Evolutionary conservation across 2,888 invertebrate genomes (phyloP).

Genomic region (Drosophila infuscata): DNA sequence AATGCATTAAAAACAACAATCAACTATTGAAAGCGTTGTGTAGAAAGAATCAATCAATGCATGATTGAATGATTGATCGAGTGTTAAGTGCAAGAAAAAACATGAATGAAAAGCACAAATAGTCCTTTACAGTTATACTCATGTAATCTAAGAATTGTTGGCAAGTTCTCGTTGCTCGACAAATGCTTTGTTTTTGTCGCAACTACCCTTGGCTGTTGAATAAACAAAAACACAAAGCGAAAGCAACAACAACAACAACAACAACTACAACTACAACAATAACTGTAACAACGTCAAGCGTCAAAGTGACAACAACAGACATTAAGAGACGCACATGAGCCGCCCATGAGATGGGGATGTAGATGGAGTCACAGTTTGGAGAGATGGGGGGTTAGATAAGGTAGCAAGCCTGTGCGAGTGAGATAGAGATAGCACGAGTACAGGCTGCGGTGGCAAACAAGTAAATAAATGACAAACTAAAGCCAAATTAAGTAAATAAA

Average conservation of each 20-base stretch:
- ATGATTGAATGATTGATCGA: slow-evolving; percentile 2
- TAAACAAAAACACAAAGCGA: slow-evolving; percentile 17
- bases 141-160: background rate
- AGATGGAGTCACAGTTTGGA: slow-evolving; percentile 11
- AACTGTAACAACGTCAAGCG: slow-evolving; percentile 63
- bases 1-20: background rate
- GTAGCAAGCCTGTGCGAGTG: slow-evolving; percentile 10
- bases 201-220: slow-evolving; percentile 29
- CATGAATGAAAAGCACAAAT: background rate
- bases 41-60: background rate
- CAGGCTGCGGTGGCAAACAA: slow-evolving; percentile 64
- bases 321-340: slow-evolving; percentile 61
- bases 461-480: slow-evolving; percentile 81
- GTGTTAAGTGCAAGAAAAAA: background rate
- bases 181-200: slow-evolving; percentile 11
- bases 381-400: slow-evolving; percentile 16
- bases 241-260: slow-evolving; percentile 28
- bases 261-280: slow-evolving; percentile 33
- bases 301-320: slow-evolving; percentile 80
- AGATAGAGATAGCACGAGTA: slow-evolving; percentile 12
- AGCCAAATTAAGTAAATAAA: slow-evolving; percentile 82
- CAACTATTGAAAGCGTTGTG: background rate
- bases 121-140: background rate
- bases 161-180: background rate
- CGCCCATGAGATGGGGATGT: slow-evolving; percentile 15